phyloP scores from a whole-genome alignment of 1,140 invertebrate genomes.

The Neodiprion virginianus region DNA sequence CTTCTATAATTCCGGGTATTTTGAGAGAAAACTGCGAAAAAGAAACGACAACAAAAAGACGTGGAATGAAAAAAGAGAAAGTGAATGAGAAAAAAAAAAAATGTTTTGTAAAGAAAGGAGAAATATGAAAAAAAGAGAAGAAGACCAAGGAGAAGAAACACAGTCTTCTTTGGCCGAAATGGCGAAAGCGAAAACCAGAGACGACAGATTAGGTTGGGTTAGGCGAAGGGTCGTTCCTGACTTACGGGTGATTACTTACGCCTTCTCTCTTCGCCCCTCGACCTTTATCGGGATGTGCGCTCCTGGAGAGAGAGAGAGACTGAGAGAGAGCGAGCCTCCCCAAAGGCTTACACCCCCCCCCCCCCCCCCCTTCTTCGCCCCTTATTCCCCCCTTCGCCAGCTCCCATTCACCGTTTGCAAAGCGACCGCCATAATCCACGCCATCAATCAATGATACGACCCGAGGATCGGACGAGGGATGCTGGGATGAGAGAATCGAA shows the following conservation, averaged over 20 bases:
- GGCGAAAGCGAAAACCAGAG: background rate
- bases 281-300: background rate
- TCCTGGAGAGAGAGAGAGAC: too few relatives aligned
- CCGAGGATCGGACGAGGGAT: too few relatives aligned
- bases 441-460: constrained; percentile 4
- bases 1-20: too few relatives aligned
- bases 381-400: background rate
- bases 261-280: too few relatives aligned
- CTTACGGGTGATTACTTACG: constrained; percentile 3
- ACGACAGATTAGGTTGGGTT: background rate
- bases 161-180: background rate
- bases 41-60: background rate
- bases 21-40: background rate
- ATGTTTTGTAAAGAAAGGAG: background rate
- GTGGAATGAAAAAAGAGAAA: background rate
- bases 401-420: constrained; percentile 5
- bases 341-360: too few relatives aligned
- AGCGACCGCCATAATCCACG: background rate
- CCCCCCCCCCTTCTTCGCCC: too few relatives aligned
- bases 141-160: background rate
- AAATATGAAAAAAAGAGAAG: background rate
- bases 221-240: background rate
- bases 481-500: too few relatives aligned
- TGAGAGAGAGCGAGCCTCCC: too few relatives aligned
- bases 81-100: background rate